Evolutionary conservation across 1,140 invertebrate genomes (phyloP).

Genomic region (Agraylea sexmaculata): DNA sequence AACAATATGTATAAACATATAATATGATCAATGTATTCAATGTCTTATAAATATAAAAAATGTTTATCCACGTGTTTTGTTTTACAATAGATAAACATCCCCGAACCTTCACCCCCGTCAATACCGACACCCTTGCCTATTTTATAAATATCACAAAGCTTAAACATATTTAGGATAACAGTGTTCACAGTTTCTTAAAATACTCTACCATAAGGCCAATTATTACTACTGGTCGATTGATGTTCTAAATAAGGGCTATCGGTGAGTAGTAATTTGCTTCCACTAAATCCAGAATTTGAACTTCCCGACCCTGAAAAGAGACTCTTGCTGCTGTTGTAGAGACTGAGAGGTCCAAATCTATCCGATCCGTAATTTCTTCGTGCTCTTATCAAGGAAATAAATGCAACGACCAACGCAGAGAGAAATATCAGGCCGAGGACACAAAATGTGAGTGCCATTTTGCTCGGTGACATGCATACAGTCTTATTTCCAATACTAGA

Average conservation of each 20-base stretch:
- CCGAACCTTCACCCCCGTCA: too few species aligned
- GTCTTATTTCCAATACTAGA: slow-evolving; percentile 42
- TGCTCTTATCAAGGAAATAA: slow-evolving; percentile 49
- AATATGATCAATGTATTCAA: too few species aligned
- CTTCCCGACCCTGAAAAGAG: slow-evolving; percentile 39
- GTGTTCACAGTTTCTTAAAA: slow-evolving; percentile 27
- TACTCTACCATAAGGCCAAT: slow-evolving; percentile 39
- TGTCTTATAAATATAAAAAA: too few species aligned
- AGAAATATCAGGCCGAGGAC: slow-evolving; percentile 54
- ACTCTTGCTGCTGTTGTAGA: slow-evolving; percentile 40
- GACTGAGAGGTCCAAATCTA: slow-evolving; percentile 35
- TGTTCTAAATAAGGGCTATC: slow-evolving; percentile 41
- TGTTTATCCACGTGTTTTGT: too few species aligned
- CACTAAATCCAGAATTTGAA: slow-evolving; percentile 39
- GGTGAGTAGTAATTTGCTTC: slow-evolving; percentile 36
- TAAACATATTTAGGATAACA: too few species aligned
- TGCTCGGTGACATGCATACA: slow-evolving; percentile 60
- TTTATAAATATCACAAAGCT: too few species aligned
- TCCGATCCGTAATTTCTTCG: slow-evolving; percentile 35
- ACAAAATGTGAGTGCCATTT: slow-evolving; percentile 57
- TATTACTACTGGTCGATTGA: slow-evolving; percentile 38
- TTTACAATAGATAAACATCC: too few species aligned
- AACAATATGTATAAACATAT: too few species aligned
- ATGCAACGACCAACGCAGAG: slow-evolving; percentile 50
- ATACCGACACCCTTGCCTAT: too few species aligned